Percentiles rank a stretch among this genome's conserved stretches.
Conservation (phyloP, 37 sponge, comb jelly and placozoan genomes). For the Cliona cf. orientalis region DNA sequence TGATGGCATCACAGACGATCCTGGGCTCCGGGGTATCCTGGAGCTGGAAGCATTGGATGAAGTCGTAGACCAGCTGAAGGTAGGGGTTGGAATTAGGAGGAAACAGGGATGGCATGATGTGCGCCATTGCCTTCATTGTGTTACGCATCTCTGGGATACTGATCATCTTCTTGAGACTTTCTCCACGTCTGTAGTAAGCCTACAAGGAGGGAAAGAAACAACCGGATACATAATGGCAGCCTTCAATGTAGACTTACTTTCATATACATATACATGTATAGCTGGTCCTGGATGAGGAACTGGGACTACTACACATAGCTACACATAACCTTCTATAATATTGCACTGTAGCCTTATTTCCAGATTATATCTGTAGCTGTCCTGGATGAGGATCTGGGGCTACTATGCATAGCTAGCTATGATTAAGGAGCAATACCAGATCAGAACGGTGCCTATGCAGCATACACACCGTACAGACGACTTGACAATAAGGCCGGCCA, state of each 20-base stretch:
- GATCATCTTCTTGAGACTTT: constrained; percentile 8
- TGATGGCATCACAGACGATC: constrained; percentile 40
- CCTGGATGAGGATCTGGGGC: background rate
- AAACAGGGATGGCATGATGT: background rate
- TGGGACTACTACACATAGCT: background rate
- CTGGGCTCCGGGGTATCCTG: constrained; percentile 3
- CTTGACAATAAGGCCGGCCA: too few species aligned
- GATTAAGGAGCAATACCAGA: too few species aligned
- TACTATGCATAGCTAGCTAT: too few species aligned
- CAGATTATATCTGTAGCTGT: background rate
- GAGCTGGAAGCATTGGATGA: constrained; percentile 1
- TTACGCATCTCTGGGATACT: background rate
- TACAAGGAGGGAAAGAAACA: background rate
- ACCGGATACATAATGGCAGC: too few species aligned
- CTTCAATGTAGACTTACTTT: too few species aligned
- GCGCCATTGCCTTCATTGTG: background rate
- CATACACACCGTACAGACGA: too few species aligned
- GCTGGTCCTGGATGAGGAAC: background rate
- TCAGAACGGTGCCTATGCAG: too few species aligned
- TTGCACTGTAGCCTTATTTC: too few species aligned
- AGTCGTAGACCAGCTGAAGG: background rate
- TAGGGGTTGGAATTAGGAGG: background rate
- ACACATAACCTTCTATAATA: too few species aligned
- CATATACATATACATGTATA: background rate
- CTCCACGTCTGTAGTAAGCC: constrained; percentile 26